These are phyloP conservation scores for Salticus scenicus DNA, from an alignment of 2,888 invertebrate species.

Conservation along the genomic window DNA sequence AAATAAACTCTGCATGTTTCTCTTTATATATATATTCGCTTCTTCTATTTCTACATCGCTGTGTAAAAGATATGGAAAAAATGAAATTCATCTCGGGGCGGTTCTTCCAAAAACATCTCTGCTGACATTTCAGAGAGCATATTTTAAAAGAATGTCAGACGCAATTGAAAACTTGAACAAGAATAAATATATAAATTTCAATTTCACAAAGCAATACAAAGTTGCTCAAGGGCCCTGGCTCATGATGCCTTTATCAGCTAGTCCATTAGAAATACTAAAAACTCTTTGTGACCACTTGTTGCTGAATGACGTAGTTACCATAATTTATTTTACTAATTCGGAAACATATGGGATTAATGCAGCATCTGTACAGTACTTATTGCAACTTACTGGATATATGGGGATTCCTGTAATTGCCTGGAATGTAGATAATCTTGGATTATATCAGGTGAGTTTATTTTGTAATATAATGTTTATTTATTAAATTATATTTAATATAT, in stretches of 20 bases:
- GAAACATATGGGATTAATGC: conserved; percentile 93
- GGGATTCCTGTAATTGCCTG: conserved; percentile 97
- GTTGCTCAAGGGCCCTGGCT: conserved; percentile 67
- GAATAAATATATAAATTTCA: conserved; percentile 66
- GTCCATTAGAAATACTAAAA: conserved; percentile 73
- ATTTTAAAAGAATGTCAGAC: conserved; percentile 63
- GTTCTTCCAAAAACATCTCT: conserved; percentile 70
- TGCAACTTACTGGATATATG: conserved; percentile 93
- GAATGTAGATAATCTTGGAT: conserved; percentile 97
- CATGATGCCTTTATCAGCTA: conserved; percentile 77
- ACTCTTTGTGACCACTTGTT: conserved; percentile 74
- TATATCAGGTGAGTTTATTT: conserved; percentile 78
- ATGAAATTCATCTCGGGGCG: conserved; percentile 54
- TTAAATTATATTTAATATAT: no score
- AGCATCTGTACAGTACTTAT: conserved; percentile 94
- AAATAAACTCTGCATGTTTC: neutral
- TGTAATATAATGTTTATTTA: no score
- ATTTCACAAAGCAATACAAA: conserved; percentile 70
- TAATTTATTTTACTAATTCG: conserved; percentile 95
- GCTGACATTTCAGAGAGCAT: conserved; percentile 63
- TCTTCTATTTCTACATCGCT: neutral
- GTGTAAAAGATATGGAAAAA: conserved; percentile 1
- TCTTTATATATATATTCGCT: neutral
- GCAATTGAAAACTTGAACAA: conserved; percentile 65
- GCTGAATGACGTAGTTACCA: conserved; percentile 76